Evolutionary conservation across 2,888 invertebrate species (phyloP).

Genomic region (Idaea straminata): DNA sequence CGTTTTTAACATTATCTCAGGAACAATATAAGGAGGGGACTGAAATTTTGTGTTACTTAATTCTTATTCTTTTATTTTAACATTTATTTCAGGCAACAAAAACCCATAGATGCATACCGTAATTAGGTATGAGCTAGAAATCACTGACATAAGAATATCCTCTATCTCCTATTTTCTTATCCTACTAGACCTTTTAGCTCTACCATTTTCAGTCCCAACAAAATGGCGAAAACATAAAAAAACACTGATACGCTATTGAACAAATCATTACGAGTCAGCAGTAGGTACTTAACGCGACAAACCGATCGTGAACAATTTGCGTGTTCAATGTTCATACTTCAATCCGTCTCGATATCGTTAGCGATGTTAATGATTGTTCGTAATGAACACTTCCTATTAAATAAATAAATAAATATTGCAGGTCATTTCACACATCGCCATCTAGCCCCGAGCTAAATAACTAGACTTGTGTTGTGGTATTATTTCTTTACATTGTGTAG

Average conservation of each 20-base stretch:
- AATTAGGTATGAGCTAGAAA: too few species aligned
- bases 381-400: slow-evolving; percentile 5
- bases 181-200: neutral
- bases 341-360: slow-evolving; percentile 36
- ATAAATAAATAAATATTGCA: too few species aligned
- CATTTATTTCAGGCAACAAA: too few species aligned
- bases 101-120: too few species aligned
- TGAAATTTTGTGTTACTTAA: neutral
- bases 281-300: slow-evolving; percentile 48
- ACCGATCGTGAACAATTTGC: slow-evolving; percentile 48
- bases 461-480: too few species aligned
- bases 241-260: neutral
- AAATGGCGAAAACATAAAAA: neutral
- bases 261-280: slow-evolving; percentile 32
- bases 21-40: too few species aligned
- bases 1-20: too few species aligned
- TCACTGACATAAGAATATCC: too few species aligned
- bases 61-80: too few species aligned
- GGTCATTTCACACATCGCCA: too few species aligned
- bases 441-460: too few species aligned
- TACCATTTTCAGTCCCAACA: neutral
- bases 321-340: slow-evolving; percentile 24
- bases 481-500: slow-evolving; percentile 3
- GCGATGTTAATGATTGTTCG: slow-evolving; percentile 33
- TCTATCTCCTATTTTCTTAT: too few species aligned